These are phyloP conservation scores for Exephanes ischioxanthus DNA, from an alignment of 2,888 invertebrate genomes.

Conservation along the genomic window DNA sequence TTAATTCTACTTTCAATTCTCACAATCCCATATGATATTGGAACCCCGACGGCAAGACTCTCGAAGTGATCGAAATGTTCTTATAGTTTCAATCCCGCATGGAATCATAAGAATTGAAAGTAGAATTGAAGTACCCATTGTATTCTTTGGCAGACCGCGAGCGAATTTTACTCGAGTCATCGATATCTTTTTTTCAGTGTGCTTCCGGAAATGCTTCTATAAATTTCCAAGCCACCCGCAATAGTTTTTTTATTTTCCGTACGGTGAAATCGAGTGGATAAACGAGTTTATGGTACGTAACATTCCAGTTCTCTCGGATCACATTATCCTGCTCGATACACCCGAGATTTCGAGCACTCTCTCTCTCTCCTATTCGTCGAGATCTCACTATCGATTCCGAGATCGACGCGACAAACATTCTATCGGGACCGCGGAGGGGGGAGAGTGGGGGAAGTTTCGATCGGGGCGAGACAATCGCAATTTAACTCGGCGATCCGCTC, in stretches of 20 bases:
- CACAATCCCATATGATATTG: too few relatives aligned
- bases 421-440: conserved; percentile 6
- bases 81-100: too few relatives aligned
- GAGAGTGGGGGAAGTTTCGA: conserved; percentile 1
- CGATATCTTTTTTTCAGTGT: too few relatives aligned
- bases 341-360: neutral
- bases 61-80: too few relatives aligned
- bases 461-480: conserved; percentile 57
- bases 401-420: conserved; percentile 38
- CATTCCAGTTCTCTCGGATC: conserved; percentile 26
- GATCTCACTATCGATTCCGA: neutral
- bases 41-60: too few relatives aligned
- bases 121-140: too few relatives aligned
- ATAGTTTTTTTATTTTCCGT: conserved; percentile 1
- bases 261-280: conserved; percentile 45
- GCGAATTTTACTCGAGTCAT: too few relatives aligned
- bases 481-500: conserved; percentile 51
- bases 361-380: neutral
- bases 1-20: neutral
- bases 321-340: conserved; percentile 5
- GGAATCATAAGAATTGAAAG: too few relatives aligned
- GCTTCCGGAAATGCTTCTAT: conserved; percentile 5
- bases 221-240: neutral
- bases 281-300: conserved; percentile 36
- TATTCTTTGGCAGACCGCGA: too few relatives aligned